Conservation (phyloP, 2,797 vertebrate genomes). For the Cynopterus sphinx region DNA sequence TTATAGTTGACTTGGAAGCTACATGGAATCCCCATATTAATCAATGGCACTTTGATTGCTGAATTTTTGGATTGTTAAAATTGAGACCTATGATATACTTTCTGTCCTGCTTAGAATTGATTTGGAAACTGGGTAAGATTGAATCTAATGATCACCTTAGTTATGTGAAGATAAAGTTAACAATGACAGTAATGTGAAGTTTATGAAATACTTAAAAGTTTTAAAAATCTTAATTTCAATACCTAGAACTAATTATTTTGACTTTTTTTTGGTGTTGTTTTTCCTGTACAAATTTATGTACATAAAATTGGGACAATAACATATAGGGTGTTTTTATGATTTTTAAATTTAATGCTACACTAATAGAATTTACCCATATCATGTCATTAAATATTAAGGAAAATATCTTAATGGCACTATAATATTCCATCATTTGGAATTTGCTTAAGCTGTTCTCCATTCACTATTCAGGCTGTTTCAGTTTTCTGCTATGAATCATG, state of each 20-base stretch:
- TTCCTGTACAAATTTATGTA: background rate
- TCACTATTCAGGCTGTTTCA: background rate
- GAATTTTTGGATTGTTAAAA: background rate
- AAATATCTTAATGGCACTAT: background rate
- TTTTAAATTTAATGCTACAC: background rate
- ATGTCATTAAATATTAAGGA: background rate
- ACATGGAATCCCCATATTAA: background rate
- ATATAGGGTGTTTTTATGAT: background rate
- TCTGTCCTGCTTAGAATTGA: background rate
- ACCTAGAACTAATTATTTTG: background rate
- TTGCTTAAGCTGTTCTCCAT: background rate
- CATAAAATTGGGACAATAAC: background rate
- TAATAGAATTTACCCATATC: background rate
- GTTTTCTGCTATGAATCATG: background rate
- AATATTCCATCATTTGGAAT: background rate
- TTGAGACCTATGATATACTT: background rate
- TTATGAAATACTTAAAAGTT: background rate
- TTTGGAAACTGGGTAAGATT: background rate
- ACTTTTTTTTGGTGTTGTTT: background rate
- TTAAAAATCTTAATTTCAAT: slow-evolving; percentile 21
- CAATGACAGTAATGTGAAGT: background rate
- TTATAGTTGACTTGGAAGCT: background rate
- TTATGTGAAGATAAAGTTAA: background rate
- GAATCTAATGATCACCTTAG: background rate
- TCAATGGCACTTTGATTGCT: background rate